A percentile compares a stretch with the other conserved stretches of the same genome.
Evolutionary conservation across 2,113 vertebrate species (phyloP).

Genomic region (Eubucco bourcierii): DNA sequence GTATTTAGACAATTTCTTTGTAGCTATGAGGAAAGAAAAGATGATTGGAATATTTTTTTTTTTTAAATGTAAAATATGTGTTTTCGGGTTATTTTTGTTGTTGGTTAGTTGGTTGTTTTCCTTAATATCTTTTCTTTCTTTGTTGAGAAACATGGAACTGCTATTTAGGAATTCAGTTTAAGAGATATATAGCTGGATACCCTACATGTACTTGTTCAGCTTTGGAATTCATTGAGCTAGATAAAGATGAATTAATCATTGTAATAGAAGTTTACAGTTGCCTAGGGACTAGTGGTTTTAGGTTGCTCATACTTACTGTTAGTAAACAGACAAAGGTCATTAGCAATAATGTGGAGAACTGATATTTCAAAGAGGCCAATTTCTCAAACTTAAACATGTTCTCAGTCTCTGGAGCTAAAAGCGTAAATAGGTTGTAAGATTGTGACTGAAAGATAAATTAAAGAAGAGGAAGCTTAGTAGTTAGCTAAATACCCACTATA

Average conservation of each 20-base stretch:
- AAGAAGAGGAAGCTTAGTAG: background rate
- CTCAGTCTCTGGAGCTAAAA: background rate
- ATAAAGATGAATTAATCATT: slow-evolving; percentile 1
- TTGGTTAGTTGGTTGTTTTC: too few relatives aligned
- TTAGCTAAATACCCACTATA: background rate
- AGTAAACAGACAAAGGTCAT: background rate
- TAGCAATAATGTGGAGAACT: background rate
- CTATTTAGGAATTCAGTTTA: background rate
- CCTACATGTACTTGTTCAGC: background rate
- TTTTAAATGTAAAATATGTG: background rate
- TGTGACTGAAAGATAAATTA: background rate
- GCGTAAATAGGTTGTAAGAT: background rate
- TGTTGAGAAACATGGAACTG: background rate
- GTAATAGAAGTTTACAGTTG: background rate
- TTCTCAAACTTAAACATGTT: background rate
- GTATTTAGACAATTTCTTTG: background rate
- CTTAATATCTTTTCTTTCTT: background rate
- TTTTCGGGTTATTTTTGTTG: background rate
- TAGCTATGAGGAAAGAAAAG: accelerated
- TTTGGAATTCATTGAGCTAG: background rate
- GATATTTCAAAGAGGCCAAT: background rate
- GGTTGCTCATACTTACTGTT: background rate
- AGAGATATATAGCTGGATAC: background rate
- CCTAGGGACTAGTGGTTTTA: background rate
- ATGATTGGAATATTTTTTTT: background rate